Evolutionary conservation across 2,888 invertebrate species (phyloP).

Genomic region (Campoletis raptor): DNA sequence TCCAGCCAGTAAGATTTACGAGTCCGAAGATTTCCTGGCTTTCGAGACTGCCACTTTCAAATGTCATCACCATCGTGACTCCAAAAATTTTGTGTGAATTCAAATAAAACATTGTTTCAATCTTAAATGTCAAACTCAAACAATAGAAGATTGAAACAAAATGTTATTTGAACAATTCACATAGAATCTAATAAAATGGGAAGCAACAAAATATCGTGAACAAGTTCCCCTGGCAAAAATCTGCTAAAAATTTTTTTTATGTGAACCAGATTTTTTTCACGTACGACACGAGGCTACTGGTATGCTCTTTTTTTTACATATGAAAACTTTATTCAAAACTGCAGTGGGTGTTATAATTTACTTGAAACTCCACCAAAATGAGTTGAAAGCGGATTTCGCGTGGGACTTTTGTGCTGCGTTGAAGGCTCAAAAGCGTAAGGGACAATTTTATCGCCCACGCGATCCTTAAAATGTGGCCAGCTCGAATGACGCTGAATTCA

Average conservation of each 20-base stretch:
- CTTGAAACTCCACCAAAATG: neutral
- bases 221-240: neutral
- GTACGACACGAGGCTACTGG: neutral
- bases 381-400: neutral
- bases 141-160: neutral
- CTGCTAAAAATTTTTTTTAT: too few species aligned
- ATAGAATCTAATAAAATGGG: neutral
- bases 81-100: neutral
- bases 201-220: neutral
- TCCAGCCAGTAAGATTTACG: conserved; percentile 42
- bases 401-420: conserved; percentile 1
- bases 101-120: neutral
- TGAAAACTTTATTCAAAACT: neutral
- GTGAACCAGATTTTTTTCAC: neutral
- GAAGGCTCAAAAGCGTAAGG: neutral
- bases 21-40: conserved; percentile 20
- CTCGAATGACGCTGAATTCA: conserved; percentile 30
- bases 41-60: neutral
- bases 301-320: neutral
- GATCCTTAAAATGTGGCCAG: conserved; percentile 18
- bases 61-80: neutral
- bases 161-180: neutral
- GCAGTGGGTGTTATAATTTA: conserved; percentile 10
- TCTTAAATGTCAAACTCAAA: neutral
- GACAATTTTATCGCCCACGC: conserved; percentile 30